phyloP scores from a whole-genome alignment of 1,140 invertebrate genomes.

The Pseudomyrmex concolor region DNA sequence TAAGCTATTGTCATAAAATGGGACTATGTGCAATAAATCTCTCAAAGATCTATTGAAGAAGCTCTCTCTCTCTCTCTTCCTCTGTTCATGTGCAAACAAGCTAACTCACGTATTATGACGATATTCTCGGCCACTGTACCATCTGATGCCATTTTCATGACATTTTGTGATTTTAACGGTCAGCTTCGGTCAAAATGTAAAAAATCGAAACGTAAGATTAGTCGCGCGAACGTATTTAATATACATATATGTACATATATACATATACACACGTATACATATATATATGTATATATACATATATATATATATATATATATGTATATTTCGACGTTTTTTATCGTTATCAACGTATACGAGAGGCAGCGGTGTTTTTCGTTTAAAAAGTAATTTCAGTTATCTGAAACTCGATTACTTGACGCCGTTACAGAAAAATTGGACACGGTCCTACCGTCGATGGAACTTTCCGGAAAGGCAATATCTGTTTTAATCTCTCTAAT shows the following conservation, averaged over 20 bases:
- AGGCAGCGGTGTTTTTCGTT: constrained; percentile 43
- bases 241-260: neutral
- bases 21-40: constrained; percentile 16
- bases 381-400: constrained; percentile 59
- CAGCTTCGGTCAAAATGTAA: neutral
- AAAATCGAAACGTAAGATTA: constrained; percentile 7
- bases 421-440: constrained; percentile 45
- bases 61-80: neutral
- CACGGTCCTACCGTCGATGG: neutral
- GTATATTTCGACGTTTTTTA: constrained; percentile 22
- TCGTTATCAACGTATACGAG: constrained; percentile 17
- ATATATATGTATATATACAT: neutral
- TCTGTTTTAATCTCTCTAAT: constrained; percentile 47
- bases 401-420: constrained; percentile 44
- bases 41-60: too few relatives aligned
- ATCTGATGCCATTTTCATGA: neutral
- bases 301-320: neutral
- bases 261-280: neutral
- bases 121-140: neutral
- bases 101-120: neutral
- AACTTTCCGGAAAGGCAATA: constrained; percentile 26
- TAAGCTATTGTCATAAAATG: neutral
- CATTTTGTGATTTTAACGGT: constrained; percentile 32
- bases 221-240: constrained; percentile 30
- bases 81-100: neutral